These are phyloP conservation scores for Danionella dracula DNA, from an alignment of 2,797 vertebrate genomes.

Conservation along the genomic window DNA sequence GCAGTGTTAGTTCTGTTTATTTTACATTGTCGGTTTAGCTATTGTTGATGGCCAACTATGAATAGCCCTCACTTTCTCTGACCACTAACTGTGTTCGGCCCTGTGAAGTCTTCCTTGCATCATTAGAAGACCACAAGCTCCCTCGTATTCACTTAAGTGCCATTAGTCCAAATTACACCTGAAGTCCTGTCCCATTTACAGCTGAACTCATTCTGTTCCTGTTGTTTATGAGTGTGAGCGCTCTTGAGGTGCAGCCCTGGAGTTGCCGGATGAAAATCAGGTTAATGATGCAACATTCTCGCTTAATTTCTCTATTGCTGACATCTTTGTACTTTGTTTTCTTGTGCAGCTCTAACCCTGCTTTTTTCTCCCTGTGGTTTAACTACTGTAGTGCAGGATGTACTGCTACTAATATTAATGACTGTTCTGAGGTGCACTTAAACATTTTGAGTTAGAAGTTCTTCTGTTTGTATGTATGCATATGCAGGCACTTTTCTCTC, in stretches of 20 bases:
- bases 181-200: slow-evolving; percentile 5
- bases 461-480: slow-evolving; percentile 3
- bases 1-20: neutral
- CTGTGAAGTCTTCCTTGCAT: neutral
- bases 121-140: slow-evolving; percentile 7
- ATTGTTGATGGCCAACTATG: neutral
- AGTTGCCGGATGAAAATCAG: slow-evolving; percentile 7
- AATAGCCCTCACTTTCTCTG: neutral
- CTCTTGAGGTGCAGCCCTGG: neutral
- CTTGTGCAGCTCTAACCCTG: neutral
- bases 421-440: slow-evolving; percentile 35
- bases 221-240: slow-evolving; percentile 6
- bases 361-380: slow-evolving; percentile 5
- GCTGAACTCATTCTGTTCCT: neutral
- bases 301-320: neutral
- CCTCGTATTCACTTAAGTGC: neutral
- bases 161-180: slow-evolving; percentile 20
- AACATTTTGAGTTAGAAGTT: slow-evolving; percentile 18
- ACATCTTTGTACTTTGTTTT: neutral
- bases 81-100: slow-evolving; percentile 3
- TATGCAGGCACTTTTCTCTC: slow-evolving; percentile 25
- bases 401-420: neutral
- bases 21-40: neutral
- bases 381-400: neutral
- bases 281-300: neutral